Conservation (phyloP, 1,140 invertebrate genomes). For the Rhagoletis pomonella region DNA sequence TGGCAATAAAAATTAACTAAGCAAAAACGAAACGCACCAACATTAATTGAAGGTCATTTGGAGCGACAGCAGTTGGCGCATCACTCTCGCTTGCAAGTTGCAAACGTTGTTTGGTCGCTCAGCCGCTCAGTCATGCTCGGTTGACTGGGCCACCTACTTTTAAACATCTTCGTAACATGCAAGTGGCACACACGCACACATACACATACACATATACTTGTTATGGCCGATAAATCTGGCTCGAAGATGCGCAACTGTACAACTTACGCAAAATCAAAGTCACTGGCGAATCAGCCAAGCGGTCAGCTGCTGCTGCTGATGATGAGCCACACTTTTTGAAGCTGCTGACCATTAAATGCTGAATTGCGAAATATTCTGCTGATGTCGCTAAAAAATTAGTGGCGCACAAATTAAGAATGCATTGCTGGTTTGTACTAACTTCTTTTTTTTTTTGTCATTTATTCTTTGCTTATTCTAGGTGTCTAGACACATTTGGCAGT, state of each 20-base stretch:
- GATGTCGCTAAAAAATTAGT: background rate
- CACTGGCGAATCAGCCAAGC: background rate
- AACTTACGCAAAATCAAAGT: conserved; percentile 29
- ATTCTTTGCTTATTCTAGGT: background rate
- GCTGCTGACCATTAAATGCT: background rate
- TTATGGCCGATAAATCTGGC: background rate
- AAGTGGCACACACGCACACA: background rate
- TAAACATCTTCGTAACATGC: background rate
- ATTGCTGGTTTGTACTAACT: background rate
- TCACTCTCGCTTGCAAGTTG: conserved; percentile 46
- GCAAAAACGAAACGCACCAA: background rate
- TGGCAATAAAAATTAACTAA: background rate
- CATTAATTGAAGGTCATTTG: conserved; percentile 32
- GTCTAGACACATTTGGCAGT: conserved; percentile 21
- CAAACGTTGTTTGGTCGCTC: background rate
- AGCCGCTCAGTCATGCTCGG: background rate
- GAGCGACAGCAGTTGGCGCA: background rate
- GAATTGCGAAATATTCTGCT: conserved; percentile 26
- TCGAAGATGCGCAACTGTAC: conserved; percentile 9
- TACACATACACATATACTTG: background rate
- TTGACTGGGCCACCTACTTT: conserved; percentile 49
- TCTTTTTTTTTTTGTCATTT: too few relatives aligned
- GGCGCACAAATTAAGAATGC: background rate
- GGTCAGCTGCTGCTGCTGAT: background rate
- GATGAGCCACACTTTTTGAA: background rate